A percentile compares a stretch with the other conserved stretches of the same genome.
Conservation (phyloP, 2,888 invertebrate genomes). For the Dasypogon diadema region DNA sequence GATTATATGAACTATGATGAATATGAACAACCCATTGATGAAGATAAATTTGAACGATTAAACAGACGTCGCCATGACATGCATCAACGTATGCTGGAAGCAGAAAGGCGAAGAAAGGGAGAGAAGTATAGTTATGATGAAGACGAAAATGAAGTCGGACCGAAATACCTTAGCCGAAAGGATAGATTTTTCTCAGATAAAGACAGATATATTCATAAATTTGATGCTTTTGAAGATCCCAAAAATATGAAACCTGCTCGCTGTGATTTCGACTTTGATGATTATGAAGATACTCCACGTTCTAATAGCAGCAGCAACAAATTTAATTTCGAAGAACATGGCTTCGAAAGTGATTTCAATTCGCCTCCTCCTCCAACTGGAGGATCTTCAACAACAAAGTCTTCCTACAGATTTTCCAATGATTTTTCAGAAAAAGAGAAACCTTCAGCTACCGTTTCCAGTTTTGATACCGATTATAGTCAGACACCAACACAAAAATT, state of each 20-base stretch:
- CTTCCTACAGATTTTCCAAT: slow-evolving; percentile 72
- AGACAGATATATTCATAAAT: slow-evolving; percentile 57
- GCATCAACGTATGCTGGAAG: slow-evolving; percentile 67
- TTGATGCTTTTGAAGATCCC: slow-evolving; percentile 57
- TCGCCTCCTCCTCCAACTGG: slow-evolving; percentile 61
- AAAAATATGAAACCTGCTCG: slow-evolving; percentile 5
- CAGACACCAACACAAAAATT: slow-evolving; percentile 64
- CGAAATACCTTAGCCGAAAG: slow-evolving; percentile 35
- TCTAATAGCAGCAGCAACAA: slow-evolving; percentile 64
- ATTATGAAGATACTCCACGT: slow-evolving; percentile 65
- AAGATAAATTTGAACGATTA: slow-evolving; percentile 67
- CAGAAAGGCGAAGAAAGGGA: slow-evolving; percentile 63
- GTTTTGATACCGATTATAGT: slow-evolving; percentile 56
- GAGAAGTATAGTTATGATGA: slow-evolving; percentile 58
- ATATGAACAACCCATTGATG: slow-evolving; percentile 61
- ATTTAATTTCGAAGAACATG: slow-evolving; percentile 67
- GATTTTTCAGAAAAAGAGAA: slow-evolving; percentile 72
- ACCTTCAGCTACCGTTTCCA: slow-evolving; percentile 50
- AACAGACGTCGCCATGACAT: slow-evolving; percentile 67
- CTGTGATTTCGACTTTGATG: slow-evolving; percentile 62
- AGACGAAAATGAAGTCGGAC: slow-evolving; percentile 54
- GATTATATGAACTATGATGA: slow-evolving; percentile 62
- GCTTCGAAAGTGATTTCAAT: slow-evolving; percentile 69
- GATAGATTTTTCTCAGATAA: slow-evolving; percentile 52
- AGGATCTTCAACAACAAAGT: slow-evolving; percentile 61